Evolutionary conservation across 2,113 vertebrate species (phyloP), one percentile per base, ranked within the genome.

Genomic region (Odocoileus hemionus): DNA sequence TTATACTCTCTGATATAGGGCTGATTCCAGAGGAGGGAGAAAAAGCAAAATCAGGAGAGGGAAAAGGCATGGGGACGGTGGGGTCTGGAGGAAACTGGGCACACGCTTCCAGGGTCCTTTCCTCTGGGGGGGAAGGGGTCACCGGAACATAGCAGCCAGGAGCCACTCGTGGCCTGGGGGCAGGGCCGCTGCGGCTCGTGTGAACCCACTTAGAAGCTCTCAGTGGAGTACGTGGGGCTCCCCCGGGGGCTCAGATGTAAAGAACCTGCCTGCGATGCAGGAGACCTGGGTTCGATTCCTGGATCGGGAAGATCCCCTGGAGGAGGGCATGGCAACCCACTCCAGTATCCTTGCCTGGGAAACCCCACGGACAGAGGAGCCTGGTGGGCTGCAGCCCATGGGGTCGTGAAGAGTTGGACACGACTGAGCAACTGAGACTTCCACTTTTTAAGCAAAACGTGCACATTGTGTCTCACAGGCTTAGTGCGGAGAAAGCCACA

Each of bases 101-200:
- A 0, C 1, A 4, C 0, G 14, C 55, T 58, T 13, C 85, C 43
- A 1, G 47, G 39, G 19, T 50, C 82, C 45, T 50, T 21, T 33
- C 33, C 57, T 54, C 33, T 0, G 47, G 0, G 16, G 26, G 3
- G 36, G 33, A 0, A 61, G 1, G 28, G 3, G 45, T 6, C 58
- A 11, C 58, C 8, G 0, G 36, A 17, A 39, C 4, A 2, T 11
- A 1, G 28, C 3, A 3, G 11, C 47, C n/a, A 6, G 16, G 21
- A 61, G 58, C 67, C 67, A 17, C 13, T 0, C 0, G n/a, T 21
- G 60, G 39, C 39, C 78, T 2, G 6, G 19, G 30, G 43, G 43
- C 5, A 12, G 7, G 5, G 45, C 50, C 0, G 19, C 1, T 0
- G 9, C 6, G 2, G 57, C 47, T 16, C 0, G 0, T 9, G 19